Evolutionary conservation across 1,140 invertebrate species (phyloP), one percentile per base, ranked within the genome.

Genomic region (Eueides isabella): DNA sequence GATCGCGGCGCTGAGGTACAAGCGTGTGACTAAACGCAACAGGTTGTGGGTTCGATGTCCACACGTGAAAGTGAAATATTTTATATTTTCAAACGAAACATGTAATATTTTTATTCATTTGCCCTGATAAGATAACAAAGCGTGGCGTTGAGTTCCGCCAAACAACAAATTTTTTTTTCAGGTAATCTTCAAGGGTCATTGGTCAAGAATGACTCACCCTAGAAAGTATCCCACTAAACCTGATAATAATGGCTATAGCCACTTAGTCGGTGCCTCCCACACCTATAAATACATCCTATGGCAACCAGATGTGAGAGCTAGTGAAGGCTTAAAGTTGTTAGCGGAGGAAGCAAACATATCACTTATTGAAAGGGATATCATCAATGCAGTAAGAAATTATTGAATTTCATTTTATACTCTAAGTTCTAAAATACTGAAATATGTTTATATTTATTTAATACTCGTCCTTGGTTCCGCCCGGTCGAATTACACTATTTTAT

Each of bases 241-340:
- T 5, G 89, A 92, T 70, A 87, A 91, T n/a, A 92, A 89, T 31
- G 85, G 83, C 0, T 92, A 89, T 72, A 90, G 84, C 29, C 81
- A 88, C 70, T 85, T 92, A 84, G 80, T 92, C 0, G 90, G 90
- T 1, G 88, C 89, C 2, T 92, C 90, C 0, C 90, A 92, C 44
- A 80, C 79, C 0, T 83, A 66, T 63, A 71, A 81, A n/a, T 87
- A 83, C 29, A 81, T 68, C 0, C 48, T 92, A 1, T 92, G 90
- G 90, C 70, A 85, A 31, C 76, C 78, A 26, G 88, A 82, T 2
- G 74, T 76, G 6, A 76, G 83, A 23, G 89, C 90, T 0, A 81
- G 72, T 14, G 28, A 65, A 14, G 90, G 89, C 0, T 71, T 92
- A 30, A 76, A 85, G 72, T 44, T 67, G 6, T 70, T 91, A 1